phyloP scores from a whole-genome alignment of 2,888 invertebrate genomes.

The Tachystola acroxantha region DNA sequence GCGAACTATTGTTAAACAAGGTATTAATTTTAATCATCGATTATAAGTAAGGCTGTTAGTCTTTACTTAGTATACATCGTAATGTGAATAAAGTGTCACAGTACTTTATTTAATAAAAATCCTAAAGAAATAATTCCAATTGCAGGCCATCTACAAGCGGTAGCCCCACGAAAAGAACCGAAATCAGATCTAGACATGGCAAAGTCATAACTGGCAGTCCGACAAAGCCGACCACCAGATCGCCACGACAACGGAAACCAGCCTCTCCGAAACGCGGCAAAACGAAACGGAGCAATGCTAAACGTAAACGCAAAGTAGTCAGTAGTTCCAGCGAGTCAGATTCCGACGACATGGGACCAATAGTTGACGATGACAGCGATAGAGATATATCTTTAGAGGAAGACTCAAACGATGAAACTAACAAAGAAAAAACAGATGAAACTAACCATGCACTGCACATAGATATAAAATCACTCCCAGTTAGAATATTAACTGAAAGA shows the following conservation, averaged over 20 bases:
- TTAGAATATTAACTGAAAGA: slow-evolving; percentile 19
- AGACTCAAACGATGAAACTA: slow-evolving; percentile 9
- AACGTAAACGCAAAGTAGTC: neutral
- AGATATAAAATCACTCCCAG: slow-evolving; percentile 22
- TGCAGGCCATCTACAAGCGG: too few species aligned
- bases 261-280: neutral
- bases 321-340: neutral
- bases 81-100: too few species aligned
- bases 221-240: slow-evolving; percentile 10
- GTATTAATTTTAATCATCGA: too few species aligned
- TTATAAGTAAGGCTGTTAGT: too few species aligned
- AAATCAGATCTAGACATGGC: slow-evolving; percentile 13
- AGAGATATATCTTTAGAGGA: neutral
- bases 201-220: slow-evolving; percentile 16
- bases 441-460: slow-evolving; percentile 13
- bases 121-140: too few species aligned
- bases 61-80: too few species aligned
- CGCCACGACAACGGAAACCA: slow-evolving; percentile 14
- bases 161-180: too few species aligned
- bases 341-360: neutral
- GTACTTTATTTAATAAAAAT: too few species aligned
- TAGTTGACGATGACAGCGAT: neutral
- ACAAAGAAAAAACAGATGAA: neutral
- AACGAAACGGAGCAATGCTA: neutral
- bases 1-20: too few species aligned